Evolutionary conservation across 2,888 invertebrate species (phyloP), one percentile per base, ranked within the genome.

Genomic region (Noctua fimbriata): DNA sequence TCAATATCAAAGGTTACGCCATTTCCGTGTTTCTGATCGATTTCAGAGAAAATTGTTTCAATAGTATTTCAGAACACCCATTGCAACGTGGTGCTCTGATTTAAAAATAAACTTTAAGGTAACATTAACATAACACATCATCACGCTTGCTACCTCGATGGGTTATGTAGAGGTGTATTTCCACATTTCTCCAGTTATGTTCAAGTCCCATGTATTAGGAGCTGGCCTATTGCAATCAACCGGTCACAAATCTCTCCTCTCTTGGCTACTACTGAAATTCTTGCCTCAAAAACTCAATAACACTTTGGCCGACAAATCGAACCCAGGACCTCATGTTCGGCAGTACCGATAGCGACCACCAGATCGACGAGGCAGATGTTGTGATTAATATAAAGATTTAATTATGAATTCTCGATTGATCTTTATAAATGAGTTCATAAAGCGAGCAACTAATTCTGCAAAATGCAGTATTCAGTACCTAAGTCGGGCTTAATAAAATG

Each of bases 401-500:
- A 63, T 74, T 69, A 76, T 44, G n/a, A 44, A 55, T 41, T 66
- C 60, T 47, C 32, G 32, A 76, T 71, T 44, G 73, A 82, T 82
- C 49, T 63, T 83, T 65, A 78, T 60, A 67, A 78, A 82, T 52
- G 47, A 69, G 52, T 60, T 60, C 60, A 58, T 81, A 55, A 81
- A 52, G 58, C 18, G 65, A 75, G 49, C 65, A 58, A 58, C 49
- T 55, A 71, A 65, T 86, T 83, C 63, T 65, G 18, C 60, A 44
- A 60, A 73, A 69, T 44, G 73, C 69, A 69, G 73, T 72, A 82
- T 82, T 74, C 75, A 47, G 67, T 63, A 21, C 41, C 55, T 79
- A 75, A 87, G 55, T 73, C 60, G 63, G 32, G 76, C 69, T 75
- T 87, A 73, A 87, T 75, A 80, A 84, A 76, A 87, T 76, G 63